Conservation (phyloP, 2,113 vertebrate species). For the Myiagra hebetior region DNA sequence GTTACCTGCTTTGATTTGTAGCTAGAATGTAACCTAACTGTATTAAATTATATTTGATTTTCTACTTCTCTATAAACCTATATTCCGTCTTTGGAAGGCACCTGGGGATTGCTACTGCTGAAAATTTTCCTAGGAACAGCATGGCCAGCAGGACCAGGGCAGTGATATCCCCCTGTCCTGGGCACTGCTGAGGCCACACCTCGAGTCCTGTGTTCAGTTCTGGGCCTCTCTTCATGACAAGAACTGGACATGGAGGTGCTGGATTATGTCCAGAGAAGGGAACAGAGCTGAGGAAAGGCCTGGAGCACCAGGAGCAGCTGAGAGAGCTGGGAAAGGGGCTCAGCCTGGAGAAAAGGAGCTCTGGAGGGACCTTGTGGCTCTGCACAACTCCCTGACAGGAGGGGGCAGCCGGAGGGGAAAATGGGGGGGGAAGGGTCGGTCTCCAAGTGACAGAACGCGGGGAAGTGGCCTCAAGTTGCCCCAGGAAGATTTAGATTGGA, state of each 20-base stretch:
- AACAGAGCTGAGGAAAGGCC: not conserved
- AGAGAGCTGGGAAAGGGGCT: not conserved
- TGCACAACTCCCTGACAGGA: not conserved
- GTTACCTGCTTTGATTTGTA: not conserved
- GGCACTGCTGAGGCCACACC: not conserved
- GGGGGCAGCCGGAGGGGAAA: not conserved
- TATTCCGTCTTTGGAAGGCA: not conserved
- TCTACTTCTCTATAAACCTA: not conserved
- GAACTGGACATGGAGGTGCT: not conserved
- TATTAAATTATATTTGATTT: not conserved
- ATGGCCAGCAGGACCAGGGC: not conserved
- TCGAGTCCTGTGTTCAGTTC: not conserved
- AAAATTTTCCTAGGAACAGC: not conserved
- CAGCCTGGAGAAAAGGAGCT: not conserved
- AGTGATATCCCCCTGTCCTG: not conserved
- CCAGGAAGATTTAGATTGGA: not conserved
- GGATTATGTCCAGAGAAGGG: not conserved
- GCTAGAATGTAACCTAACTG: not conserved
- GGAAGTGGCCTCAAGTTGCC: not conserved
- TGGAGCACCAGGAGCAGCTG: not conserved
- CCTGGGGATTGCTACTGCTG: not conserved
- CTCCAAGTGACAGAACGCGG: not conserved
- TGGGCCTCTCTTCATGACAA: not conserved
- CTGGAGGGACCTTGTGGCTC: not conserved
- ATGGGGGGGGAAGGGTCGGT: fast-evolving